These are phyloP conservation scores for Hydrolagus colliei DNA, from an alignment of 2,797 vertebrate genomes.

Conservation along the genomic window DNA sequence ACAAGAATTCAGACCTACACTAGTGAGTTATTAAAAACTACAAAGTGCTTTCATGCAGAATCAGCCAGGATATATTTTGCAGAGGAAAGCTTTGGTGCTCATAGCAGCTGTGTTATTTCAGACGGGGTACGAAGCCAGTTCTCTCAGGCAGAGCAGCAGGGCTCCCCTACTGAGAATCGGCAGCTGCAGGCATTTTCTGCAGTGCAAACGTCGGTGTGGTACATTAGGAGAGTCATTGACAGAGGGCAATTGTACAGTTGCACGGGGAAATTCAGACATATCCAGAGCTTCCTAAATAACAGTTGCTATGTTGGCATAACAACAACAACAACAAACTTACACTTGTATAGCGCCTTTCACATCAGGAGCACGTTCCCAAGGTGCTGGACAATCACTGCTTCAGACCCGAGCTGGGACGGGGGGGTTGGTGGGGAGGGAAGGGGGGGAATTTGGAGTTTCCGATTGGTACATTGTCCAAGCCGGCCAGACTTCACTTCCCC, in stretches of 20 bases:
- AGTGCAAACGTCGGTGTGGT: background rate
- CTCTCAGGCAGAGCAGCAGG: background rate
- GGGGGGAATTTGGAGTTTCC: too few relatives aligned
- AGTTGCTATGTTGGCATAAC: background rate
- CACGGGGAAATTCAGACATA: conserved; percentile 9
- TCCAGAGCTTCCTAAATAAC: background rate
- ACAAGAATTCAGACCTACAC: background rate
- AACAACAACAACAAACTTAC: too few relatives aligned
- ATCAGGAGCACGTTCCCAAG: too few relatives aligned
- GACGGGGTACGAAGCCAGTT: conserved; percentile 14
- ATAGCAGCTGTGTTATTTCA: conserved; percentile 30
- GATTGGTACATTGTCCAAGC: background rate
- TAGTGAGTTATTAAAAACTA: conserved; percentile 30
- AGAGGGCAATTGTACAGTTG: background rate
- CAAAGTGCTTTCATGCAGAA: conserved; percentile 18
- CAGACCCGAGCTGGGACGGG: too few relatives aligned
- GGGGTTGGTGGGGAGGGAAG: too few relatives aligned
- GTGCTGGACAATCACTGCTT: too few relatives aligned
- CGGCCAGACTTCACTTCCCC: background rate
- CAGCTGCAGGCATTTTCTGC: conserved; percentile 11
- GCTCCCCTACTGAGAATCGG: conserved; percentile 18
- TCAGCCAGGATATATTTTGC: conserved; percentile 25
- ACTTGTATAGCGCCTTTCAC: too few relatives aligned
- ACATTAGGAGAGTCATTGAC: conserved; percentile 1
- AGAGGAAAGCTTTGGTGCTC: conserved; percentile 7